These are phyloP conservation scores for Sweltsa coloradensis DNA, from an alignment of 1,140 invertebrate genomes.

Conservation along the genomic window DNA sequence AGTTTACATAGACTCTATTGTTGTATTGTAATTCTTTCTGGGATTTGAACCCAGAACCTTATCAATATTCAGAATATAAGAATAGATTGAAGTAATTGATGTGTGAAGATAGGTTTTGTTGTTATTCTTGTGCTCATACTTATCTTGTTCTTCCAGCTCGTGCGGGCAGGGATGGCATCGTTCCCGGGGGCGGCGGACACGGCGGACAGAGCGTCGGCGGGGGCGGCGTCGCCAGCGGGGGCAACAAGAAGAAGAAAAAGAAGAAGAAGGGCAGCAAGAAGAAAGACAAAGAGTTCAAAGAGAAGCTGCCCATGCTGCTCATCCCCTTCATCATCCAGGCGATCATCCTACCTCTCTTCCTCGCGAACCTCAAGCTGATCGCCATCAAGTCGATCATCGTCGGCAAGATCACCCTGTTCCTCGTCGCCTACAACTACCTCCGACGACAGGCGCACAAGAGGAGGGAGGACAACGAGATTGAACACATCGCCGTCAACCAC, in stretches of 20 bases:
- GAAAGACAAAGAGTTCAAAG: conserved; percentile 15
- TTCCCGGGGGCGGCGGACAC: no score
- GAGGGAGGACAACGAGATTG: conserved; percentile 3
- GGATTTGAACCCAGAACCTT: no score
- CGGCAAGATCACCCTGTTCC: conserved; percentile 18
- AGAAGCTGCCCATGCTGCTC: conserved; percentile 16
- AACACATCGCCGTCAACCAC: conserved; percentile 11
- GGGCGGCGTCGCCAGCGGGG: not conserved
- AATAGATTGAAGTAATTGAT: no score
- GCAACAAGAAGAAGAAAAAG: conserved; percentile 5
- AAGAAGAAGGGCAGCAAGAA: conserved; percentile 16
- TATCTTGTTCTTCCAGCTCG: no score
- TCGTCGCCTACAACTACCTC: conserved; percentile 15
- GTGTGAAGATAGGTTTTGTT: no score
- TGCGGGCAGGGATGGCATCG: no score
- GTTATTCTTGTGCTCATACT: no score
- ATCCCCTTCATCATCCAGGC: conserved; percentile 19
- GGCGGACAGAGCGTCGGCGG: not conserved
- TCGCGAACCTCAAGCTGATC: conserved; percentile 20
- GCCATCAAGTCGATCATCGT: conserved; percentile 19
- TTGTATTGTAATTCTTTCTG: no score
- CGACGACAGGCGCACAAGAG: conserved; percentile 1
- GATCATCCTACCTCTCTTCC: conserved; percentile 17
- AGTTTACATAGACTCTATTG: no score
- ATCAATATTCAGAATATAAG: no score